These are phyloP conservation scores for Polypterus bichir DNA, from an alignment of 2,113 vertebrate genomes.

Conservation along the genomic window DNA sequence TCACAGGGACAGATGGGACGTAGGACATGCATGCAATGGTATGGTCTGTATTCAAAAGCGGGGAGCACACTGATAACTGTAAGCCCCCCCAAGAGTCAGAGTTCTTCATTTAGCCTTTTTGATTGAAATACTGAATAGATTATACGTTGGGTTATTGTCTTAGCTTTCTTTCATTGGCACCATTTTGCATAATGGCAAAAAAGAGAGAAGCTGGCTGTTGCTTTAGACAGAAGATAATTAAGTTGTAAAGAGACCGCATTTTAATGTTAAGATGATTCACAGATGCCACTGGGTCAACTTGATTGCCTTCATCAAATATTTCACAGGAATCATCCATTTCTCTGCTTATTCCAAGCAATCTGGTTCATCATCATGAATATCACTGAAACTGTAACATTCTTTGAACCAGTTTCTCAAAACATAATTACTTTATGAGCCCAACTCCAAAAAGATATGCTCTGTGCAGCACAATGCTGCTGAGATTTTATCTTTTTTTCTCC, in stretches of 20 bases:
- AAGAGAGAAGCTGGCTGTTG: neutral
- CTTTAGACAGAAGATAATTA: too few relatives aligned
- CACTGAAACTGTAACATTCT: slow-evolving; percentile 16
- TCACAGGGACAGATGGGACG: too few relatives aligned
- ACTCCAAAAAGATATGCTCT: slow-evolving; percentile 16
- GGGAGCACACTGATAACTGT: too few relatives aligned
- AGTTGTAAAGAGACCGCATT: slow-evolving; percentile 7
- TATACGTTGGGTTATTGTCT: too few relatives aligned
- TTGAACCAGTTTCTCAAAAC: slow-evolving; percentile 12
- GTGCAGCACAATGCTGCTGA: slow-evolving; percentile 36
- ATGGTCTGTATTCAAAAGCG: too few relatives aligned
- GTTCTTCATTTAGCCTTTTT: too few relatives aligned
- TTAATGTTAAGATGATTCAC: slow-evolving; percentile 17
- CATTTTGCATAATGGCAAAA: slow-evolving; percentile 2
- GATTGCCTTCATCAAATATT: slow-evolving; percentile 17
- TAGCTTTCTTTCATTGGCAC: slow-evolving; percentile 12
- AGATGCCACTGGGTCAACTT: slow-evolving; percentile 18
- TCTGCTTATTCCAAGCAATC: slow-evolving; percentile 19
- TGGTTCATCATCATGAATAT: slow-evolving; percentile 17
- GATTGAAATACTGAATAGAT: too few relatives aligned
- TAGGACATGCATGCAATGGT: too few relatives aligned
- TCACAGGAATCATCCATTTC: slow-evolving; percentile 14
- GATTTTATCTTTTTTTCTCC: slow-evolving; percentile 21
- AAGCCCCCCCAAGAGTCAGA: too few relatives aligned
- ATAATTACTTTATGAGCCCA: slow-evolving; percentile 22